Percentiles rank a stretch among this genome's conserved stretches.
Conservation (phyloP, 2,888 invertebrate genomes). For the Caenorhabditis becei region DNA sequence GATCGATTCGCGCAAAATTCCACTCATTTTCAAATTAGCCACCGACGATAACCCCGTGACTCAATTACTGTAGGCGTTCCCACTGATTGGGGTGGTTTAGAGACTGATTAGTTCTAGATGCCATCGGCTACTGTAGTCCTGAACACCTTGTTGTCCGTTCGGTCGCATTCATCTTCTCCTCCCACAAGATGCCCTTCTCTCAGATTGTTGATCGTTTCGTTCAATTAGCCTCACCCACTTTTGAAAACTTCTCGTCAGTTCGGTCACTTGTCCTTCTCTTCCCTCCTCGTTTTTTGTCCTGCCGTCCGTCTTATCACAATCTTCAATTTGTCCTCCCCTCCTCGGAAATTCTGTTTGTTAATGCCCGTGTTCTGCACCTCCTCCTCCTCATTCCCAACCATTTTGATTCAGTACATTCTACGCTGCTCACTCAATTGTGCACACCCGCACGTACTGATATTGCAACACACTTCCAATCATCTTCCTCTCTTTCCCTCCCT, state of each 20-base stretch:
- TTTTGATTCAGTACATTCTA: slow-evolving; percentile 49
- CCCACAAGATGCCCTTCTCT: not conserved
- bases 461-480: slow-evolving; percentile 35
- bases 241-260: slow-evolving; percentile 6
- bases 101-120: no score
- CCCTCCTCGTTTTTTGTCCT: not conserved
- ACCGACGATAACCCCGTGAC: not conserved
- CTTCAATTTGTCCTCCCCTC: slow-evolving; percentile 37
- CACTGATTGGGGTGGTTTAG: no score
- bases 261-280: slow-evolving; percentile 24
- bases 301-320: slow-evolving; percentile 40
- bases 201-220: slow-evolving; percentile 21
- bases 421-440: slow-evolving; percentile 48
- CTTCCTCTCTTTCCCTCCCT: slow-evolving; percentile 10
- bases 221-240: slow-evolving; percentile 25
- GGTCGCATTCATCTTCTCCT: not conserved
- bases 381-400: slow-evolving; percentile 15
- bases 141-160: not conserved
- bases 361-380: slow-evolving; percentile 47
- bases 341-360: slow-evolving; percentile 57
- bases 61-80: no score
- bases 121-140: not conserved
- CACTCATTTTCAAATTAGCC: slow-evolving; percentile 32
- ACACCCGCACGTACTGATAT: slow-evolving; percentile 57
- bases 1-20: slow-evolving; percentile 35